Conservation (phyloP, 2,888 invertebrate genomes). For the Athripsodes cinereus region DNA sequence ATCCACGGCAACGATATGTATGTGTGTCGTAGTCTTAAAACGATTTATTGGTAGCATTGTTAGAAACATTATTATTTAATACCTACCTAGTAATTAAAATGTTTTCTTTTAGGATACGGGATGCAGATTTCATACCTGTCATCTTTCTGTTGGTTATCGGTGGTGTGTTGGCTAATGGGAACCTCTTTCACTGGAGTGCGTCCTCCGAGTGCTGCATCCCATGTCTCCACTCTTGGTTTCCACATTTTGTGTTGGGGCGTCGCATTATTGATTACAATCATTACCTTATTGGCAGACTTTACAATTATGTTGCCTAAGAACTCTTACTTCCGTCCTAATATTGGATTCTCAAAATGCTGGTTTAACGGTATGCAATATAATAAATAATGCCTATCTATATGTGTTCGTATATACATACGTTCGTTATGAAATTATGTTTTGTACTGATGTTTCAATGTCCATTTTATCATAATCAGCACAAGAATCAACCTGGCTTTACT, state of each 20-base stretch:
- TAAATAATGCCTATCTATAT: too few relatives aligned
- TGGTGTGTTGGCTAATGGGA: slow-evolving; percentile 47
- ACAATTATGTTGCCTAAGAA: slow-evolving; percentile 46
- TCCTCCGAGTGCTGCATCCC: slow-evolving; percentile 56
- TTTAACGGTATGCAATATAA: slow-evolving; percentile 10
- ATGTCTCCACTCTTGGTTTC: slow-evolving; percentile 64
- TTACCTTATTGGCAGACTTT: slow-evolving; percentile 64
- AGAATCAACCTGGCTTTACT: neutral
- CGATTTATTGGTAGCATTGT: too few relatives aligned
- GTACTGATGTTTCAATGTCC: too few relatives aligned
- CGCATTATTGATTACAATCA: slow-evolving; percentile 52
- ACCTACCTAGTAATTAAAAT: too few relatives aligned
- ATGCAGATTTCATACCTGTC: slow-evolving; percentile 45
- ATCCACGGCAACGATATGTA: too few relatives aligned
- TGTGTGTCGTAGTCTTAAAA: too few relatives aligned
- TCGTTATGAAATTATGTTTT: too few relatives aligned
- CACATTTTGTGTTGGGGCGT: slow-evolving; percentile 46
- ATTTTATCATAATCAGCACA: too few relatives aligned
- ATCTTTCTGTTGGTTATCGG: slow-evolving; percentile 48
- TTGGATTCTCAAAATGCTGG: slow-evolving; percentile 18
- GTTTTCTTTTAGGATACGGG: slow-evolving; percentile 42
- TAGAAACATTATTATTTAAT: too few relatives aligned
- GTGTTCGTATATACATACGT: too few relatives aligned
- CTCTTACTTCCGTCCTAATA: slow-evolving; percentile 12
- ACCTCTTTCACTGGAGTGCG: slow-evolving; percentile 31